Conservation (phyloP, 1,140 invertebrate species). For the Chironomus tepperi region DNA sequence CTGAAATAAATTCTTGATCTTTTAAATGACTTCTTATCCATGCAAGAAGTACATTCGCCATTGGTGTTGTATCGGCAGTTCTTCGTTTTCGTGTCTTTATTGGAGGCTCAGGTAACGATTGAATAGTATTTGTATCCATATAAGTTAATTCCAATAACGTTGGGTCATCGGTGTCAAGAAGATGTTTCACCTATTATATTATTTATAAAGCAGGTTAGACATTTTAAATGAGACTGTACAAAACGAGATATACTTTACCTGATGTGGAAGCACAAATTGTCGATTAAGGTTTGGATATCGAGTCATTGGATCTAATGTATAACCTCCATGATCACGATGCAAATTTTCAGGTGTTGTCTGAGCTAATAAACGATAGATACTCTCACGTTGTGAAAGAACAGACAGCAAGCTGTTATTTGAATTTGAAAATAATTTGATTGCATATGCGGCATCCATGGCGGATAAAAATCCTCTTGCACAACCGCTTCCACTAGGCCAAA, state of each 20-base stretch:
- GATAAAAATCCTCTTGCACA: slow-evolving; percentile 95
- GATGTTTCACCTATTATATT: slow-evolving; percentile 45
- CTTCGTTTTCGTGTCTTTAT: slow-evolving; percentile 34
- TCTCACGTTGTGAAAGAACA: slow-evolving; percentile 89
- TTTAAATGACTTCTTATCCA: slow-evolving; percentile 37
- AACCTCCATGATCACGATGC: slow-evolving; percentile 76
- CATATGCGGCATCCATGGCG: slow-evolving; percentile 93
- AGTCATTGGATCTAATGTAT: slow-evolving; percentile 84
- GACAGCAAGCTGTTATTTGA: slow-evolving; percentile 58
- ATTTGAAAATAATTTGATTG: slow-evolving; percentile 75
- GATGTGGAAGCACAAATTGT: slow-evolving; percentile 31
- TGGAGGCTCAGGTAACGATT: slow-evolving; percentile 33
- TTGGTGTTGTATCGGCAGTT: slow-evolving; percentile 35
- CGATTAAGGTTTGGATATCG: slow-evolving; percentile 60
- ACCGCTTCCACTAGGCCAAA: slow-evolving; percentile 97
- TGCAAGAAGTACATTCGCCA: slow-evolving; percentile 32
- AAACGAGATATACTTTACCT: not conserved
- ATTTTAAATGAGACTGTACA: not conserved
- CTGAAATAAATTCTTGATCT: slow-evolving; percentile 32
- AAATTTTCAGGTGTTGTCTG: slow-evolving; percentile 97
- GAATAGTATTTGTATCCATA: slow-evolving; percentile 40
- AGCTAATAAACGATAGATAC: slow-evolving; percentile 71
- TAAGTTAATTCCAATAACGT: slow-evolving; percentile 45
- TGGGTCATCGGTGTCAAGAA: slow-evolving; percentile 55
- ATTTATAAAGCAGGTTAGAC: not conserved